Percentiles rank a stretch among this genome's conserved stretches.
Conservation (phyloP, 2,888 invertebrate genomes). For the Cordylochernes scorpioides region DNA sequence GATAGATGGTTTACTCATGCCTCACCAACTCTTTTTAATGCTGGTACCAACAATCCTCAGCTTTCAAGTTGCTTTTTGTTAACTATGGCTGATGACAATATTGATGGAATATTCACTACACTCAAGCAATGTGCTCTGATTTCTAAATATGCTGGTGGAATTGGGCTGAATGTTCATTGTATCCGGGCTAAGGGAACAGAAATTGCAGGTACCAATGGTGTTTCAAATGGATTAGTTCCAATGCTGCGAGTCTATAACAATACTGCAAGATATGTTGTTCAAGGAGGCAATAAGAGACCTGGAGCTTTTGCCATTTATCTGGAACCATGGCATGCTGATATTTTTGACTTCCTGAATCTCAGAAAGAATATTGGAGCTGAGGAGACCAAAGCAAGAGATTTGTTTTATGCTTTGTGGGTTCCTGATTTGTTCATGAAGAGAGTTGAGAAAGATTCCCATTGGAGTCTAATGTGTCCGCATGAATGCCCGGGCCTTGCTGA, state of each 20-base stretch:
- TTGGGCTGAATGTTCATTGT: slow-evolving; percentile 83
- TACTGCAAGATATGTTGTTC: slow-evolving; percentile 84
- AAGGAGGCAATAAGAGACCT: slow-evolving; percentile 88
- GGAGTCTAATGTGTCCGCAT: slow-evolving; percentile 93
- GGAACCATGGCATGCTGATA: slow-evolving; percentile 95
- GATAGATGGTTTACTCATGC: too few relatives aligned
- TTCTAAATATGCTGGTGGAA: slow-evolving; percentile 88
- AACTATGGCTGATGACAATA: slow-evolving; percentile 78
- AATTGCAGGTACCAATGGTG: slow-evolving; percentile 78
- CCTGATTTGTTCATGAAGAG: slow-evolving; percentile 94
- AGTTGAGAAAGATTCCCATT: slow-evolving; percentile 49
- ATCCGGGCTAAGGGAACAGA: slow-evolving; percentile 71
- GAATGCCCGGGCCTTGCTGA: slow-evolving; percentile 68
- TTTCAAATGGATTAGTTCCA: slow-evolving; percentile 81
- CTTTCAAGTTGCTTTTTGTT: slow-evolving; percentile 83
- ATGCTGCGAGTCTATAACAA: slow-evolving; percentile 86
- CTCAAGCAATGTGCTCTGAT: slow-evolving; percentile 75
- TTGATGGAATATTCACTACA: slow-evolving; percentile 79
- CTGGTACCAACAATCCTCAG: too few relatives aligned
- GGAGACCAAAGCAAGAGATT: slow-evolving; percentile 69
- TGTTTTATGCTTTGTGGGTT: slow-evolving; percentile 92
- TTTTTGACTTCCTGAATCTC: slow-evolving; percentile 77
- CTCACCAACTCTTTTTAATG: too few relatives aligned
- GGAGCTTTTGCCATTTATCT: slow-evolving; percentile 92
- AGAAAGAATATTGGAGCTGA: slow-evolving; percentile 87